Percentiles rank a stretch among this genome's conserved stretches.
These are phyloP conservation scores for Pteropus alecto DNA, from an alignment of 2,113 vertebrate genomes.

Conservation along the genomic window DNA sequence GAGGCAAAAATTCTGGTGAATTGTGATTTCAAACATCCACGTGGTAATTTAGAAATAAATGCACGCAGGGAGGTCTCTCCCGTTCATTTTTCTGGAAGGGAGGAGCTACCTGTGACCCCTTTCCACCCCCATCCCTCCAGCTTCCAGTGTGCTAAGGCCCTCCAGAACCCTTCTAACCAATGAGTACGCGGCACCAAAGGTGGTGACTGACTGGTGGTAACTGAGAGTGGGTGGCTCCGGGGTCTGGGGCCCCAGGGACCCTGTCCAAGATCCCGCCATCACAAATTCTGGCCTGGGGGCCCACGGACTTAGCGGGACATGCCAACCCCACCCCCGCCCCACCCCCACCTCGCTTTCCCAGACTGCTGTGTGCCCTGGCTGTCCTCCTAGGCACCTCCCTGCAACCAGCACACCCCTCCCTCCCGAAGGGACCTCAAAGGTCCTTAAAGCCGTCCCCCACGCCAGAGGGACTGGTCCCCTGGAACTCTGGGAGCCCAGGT, in stretches of 20 bases:
- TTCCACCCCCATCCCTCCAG: not conserved
- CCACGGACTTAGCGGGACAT: not conserved
- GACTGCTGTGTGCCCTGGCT: not conserved
- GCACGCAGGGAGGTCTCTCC: not conserved
- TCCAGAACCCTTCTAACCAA: not conserved
- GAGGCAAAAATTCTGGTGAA: not conserved
- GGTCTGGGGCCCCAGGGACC: not conserved
- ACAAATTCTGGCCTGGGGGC: not conserved
- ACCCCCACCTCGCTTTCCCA: not conserved
- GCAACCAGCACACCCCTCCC: too few relatives aligned
- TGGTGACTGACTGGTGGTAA: not conserved
- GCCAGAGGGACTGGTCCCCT: not conserved
- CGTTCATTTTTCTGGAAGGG: not conserved
- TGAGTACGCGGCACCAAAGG: not conserved
- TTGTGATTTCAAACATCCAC: not conserved
- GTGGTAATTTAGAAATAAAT: not conserved
- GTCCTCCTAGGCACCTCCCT: too few relatives aligned
- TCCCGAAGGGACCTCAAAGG: too few relatives aligned
- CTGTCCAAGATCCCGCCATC: too few relatives aligned
- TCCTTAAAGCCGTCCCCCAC: not conserved
- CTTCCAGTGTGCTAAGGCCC: too few relatives aligned
- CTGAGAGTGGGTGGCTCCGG: not conserved
- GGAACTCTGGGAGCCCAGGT: not conserved
- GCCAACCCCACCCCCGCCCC: not conserved
- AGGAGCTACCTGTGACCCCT: not conserved